Evolutionary conservation across 2,797 vertebrate genomes (phyloP).

Genomic region (Galago senegalensis): DNA sequence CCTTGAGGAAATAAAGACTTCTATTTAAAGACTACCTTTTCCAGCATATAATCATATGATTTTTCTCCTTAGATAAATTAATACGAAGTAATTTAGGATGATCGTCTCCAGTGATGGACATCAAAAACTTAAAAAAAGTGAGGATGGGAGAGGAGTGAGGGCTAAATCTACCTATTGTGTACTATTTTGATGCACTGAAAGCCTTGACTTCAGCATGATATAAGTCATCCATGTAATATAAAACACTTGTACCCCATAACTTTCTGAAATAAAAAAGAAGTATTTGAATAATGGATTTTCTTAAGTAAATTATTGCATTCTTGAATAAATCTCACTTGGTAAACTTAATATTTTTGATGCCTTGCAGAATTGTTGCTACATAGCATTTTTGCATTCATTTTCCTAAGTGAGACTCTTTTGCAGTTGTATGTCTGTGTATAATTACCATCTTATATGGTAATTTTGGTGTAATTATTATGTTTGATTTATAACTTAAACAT

Average conservation of each 20-base stretch:
- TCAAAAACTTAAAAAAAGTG: too few species aligned
- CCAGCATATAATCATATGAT: not conserved
- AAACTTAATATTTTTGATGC: slow-evolving; percentile 41
- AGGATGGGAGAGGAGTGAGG: too few species aligned
- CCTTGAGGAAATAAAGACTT: slow-evolving; percentile 24
- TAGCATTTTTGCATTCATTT: slow-evolving; percentile 25
- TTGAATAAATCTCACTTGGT: slow-evolving; percentile 42
- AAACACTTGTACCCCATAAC: too few species aligned
- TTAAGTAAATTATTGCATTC: slow-evolving; percentile 49
- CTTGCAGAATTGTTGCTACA: slow-evolving; percentile 38
- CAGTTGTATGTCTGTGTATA: not conserved
- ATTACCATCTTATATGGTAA: not conserved
- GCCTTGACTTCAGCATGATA: too few species aligned
- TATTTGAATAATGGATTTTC: slow-evolving; percentile 49
- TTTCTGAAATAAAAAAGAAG: not conserved
- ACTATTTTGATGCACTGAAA: too few species aligned
- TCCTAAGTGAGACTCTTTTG: not conserved
- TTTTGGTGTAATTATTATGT: slow-evolving; percentile 17
- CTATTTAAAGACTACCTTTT: slow-evolving; percentile 41
- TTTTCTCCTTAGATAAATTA: slow-evolving; percentile 59
- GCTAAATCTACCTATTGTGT: too few species aligned
- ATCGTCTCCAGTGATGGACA: too few species aligned
- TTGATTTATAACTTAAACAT: slow-evolving; percentile 24
- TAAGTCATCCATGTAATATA: too few species aligned
- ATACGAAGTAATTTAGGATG: slow-evolving; percentile 7